phyloP scores from a whole-genome alignment of 1,140 invertebrate genomes.

The Colletes latitarsis region DNA sequence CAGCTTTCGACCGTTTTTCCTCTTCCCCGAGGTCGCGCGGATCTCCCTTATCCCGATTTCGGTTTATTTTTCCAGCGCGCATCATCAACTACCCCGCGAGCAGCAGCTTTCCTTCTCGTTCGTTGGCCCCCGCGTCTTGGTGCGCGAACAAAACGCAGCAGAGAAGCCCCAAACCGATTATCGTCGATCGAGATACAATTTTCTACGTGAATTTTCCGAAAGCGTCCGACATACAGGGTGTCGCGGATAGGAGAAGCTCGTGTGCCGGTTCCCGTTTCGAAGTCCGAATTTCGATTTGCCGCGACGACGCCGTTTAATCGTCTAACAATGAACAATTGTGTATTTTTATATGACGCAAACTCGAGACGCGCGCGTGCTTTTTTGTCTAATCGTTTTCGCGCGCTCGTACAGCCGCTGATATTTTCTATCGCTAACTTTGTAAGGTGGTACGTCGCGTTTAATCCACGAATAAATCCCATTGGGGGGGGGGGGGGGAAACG shows the following conservation, averaged over 20 bases:
- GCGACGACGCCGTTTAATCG: conserved; percentile 28
- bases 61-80: too few relatives aligned
- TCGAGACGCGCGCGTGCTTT: conserved; percentile 9
- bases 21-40: too few relatives aligned
- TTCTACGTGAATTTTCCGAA: conserved; percentile 23
- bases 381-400: conserved; percentile 32
- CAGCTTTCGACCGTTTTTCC: not conserved
- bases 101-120: too few relatives aligned
- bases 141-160: too few relatives aligned
- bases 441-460: not conserved
- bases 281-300: conserved; percentile 20
- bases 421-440: conserved; percentile 47
- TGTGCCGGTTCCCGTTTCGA: conserved; percentile 7
- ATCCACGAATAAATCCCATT: conserved; percentile 4
- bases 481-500: too few relatives aligned
- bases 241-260: not conserved
- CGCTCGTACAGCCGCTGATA: conserved; percentile 38
- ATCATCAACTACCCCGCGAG: too few relatives aligned
- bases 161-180: too few relatives aligned
- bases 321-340: conserved; percentile 26
- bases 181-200: conserved; percentile 2
- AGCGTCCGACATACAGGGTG: conserved; percentile 47
- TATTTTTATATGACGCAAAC: conserved; percentile 45
- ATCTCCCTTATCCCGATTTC: too few relatives aligned
- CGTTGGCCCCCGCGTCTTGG: too few relatives aligned